Evolutionary conservation across 2,797 vertebrate species (phyloP).

Genomic region (Chaetodon trifasciatus): DNA sequence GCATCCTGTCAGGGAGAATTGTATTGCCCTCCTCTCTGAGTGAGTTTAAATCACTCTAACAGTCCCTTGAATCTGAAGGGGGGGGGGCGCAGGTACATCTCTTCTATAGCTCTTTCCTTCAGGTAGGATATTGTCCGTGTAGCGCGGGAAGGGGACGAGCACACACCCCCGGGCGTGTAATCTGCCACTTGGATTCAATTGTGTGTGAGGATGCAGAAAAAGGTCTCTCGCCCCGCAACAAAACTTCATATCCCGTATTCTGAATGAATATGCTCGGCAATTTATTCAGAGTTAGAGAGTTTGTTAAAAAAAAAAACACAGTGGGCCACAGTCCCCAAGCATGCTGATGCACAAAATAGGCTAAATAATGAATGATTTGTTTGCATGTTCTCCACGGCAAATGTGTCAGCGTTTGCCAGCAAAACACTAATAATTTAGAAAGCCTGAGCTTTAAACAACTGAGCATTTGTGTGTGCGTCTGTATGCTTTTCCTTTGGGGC

Average conservation of each 20-base stretch:
- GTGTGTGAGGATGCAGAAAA: constrained; percentile 12
- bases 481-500: constrained; percentile 38
- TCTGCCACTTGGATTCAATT: constrained; percentile 28
- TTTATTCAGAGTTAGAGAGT: constrained; percentile 43
- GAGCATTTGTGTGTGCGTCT: constrained; percentile 38
- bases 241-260: constrained; percentile 22
- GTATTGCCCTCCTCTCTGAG: constrained; percentile 58
- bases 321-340: constrained; percentile 23
- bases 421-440: constrained; percentile 60
- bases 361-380: constrained; percentile 67
- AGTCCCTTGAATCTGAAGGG: constrained; percentile 33
- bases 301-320: constrained; percentile 6
- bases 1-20: constrained; percentile 68
- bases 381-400: constrained; percentile 42
- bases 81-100: constrained; percentile 54
- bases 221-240: not conserved
- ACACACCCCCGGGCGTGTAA: constrained; percentile 39
- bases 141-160: not conserved
- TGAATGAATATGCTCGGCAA: constrained; percentile 24
- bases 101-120: constrained; percentile 39
- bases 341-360: constrained; percentile 40
- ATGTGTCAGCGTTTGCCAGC: constrained; percentile 35
- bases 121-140: constrained; percentile 30
- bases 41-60: constrained; percentile 77
- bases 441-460: constrained; percentile 40